phyloP scores from a whole-genome alignment of 2,113 vertebrate genomes.

The Lagenorhynchus albirostris region DNA sequence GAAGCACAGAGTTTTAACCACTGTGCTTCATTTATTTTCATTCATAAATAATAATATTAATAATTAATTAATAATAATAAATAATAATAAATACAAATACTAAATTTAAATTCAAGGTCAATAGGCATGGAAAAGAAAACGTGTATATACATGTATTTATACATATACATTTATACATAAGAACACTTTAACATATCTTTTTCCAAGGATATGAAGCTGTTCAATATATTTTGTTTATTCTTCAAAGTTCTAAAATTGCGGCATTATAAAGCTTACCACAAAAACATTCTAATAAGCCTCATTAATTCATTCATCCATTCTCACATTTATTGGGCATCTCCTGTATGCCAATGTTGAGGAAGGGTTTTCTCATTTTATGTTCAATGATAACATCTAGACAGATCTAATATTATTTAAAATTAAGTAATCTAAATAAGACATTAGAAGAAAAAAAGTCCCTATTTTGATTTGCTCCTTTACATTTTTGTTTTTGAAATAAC shows the following conservation, averaged over 20 bases:
- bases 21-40: not conserved
- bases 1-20: no score
- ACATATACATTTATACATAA: not conserved
- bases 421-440: not conserved
- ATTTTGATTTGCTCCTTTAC: not conserved
- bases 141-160: not conserved
- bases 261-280: not conserved
- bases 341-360: not conserved
- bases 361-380: not conserved
- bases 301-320: not conserved
- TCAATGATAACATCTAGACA: not conserved
- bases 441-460: not conserved
- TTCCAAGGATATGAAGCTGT: not conserved
- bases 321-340: not conserved
- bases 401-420: not conserved
- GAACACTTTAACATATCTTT: not conserved
- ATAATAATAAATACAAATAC: not conserved
- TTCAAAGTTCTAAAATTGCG: not conserved
- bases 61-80: not conserved
- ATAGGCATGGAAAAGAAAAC: not conserved
- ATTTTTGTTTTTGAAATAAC: conserved; percentile 13
- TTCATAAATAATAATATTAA: not conserved
- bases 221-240: not conserved
- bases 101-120: not conserved
- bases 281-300: not conserved